phyloP scores from a whole-genome alignment of 1,140 invertebrate species.

The Paracyclopina nana region DNA sequence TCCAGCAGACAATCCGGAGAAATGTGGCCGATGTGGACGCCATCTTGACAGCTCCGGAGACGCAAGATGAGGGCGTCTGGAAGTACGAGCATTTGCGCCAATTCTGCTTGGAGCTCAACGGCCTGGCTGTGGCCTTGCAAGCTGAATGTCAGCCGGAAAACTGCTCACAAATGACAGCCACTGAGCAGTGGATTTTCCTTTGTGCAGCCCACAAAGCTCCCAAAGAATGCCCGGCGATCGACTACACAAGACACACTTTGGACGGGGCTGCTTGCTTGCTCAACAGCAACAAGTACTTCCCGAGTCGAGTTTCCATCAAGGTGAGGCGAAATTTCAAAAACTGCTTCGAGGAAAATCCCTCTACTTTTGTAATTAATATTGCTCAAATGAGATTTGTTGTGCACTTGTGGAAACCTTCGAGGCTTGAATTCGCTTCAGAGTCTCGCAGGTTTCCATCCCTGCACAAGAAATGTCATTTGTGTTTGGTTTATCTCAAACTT shows the following conservation, averaged over 20 bases:
- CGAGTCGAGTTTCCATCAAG: slow-evolving; percentile 50
- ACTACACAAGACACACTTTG: slow-evolving; percentile 96
- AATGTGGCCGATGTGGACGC: slow-evolving; percentile 77
- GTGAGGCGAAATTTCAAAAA: too few species aligned
- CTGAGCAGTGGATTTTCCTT: slow-evolving; percentile 98
- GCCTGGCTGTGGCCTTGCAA: slow-evolving; percentile 76
- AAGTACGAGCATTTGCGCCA: slow-evolving; percentile 99
- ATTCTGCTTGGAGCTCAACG: slow-evolving; percentile 98
- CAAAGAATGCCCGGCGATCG: slow-evolving; percentile 98
- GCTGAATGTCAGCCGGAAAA: slow-evolving; percentile 86
- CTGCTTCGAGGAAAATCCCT: too few species aligned
- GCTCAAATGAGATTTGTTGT: too few species aligned
- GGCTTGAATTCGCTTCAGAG: too few species aligned
- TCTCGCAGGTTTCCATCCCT: too few species aligned
- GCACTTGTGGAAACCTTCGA: too few species aligned
- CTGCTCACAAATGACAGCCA: slow-evolving; percentile 98
- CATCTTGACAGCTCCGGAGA: slow-evolving; percentile 85
- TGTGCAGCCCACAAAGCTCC: slow-evolving; percentile 99
- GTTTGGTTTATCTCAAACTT: too few species aligned
- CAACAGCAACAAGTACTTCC: slow-evolving; percentile 99
- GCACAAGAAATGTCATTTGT: too few species aligned
- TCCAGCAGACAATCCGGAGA: slow-evolving; percentile 87
- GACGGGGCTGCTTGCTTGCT: slow-evolving; percentile 95
- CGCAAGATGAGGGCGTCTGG: slow-evolving; percentile 97
- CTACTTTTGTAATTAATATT: too few species aligned